Evolutionary conservation across 2,797 vertebrate genomes (phyloP).

Genomic region (Enoplosus armatus): DNA sequence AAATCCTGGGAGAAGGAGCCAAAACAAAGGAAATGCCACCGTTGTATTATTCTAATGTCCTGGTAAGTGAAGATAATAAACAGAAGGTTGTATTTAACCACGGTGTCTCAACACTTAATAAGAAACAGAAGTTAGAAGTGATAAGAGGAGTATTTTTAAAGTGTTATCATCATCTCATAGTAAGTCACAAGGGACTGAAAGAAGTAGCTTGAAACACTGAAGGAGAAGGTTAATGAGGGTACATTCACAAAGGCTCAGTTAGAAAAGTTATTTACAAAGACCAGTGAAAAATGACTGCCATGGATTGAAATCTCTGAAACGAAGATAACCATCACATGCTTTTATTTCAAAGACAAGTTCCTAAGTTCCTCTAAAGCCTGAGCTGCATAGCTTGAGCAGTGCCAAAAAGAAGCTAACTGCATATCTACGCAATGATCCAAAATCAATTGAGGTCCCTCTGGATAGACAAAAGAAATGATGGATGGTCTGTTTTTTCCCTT

Average conservation of each 20-base stretch:
- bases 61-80: slow-evolving; percentile 35
- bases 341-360: slow-evolving; percentile 78
- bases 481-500: slow-evolving; percentile 69
- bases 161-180: slow-evolving; percentile 37
- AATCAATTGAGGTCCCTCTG: slow-evolving; percentile 77
- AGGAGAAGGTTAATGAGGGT: slow-evolving; percentile 67
- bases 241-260: slow-evolving; percentile 50
- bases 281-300: slow-evolving; percentile 63
- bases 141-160: slow-evolving; percentile 50
- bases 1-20: slow-evolving; percentile 42
- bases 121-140: slow-evolving; percentile 22
- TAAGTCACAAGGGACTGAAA: slow-evolving; percentile 25
- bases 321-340: slow-evolving; percentile 70
- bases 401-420: slow-evolving; percentile 67
- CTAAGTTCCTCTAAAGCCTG: slow-evolving; percentile 44
- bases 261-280: slow-evolving; percentile 69
- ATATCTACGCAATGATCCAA: slow-evolving; percentile 81
- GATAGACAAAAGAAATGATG: slow-evolving; percentile 80
- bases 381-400: slow-evolving; percentile 47
- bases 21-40: slow-evolving; percentile 43
- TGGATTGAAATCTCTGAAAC: slow-evolving; percentile 61
- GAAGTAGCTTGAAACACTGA: slow-evolving; percentile 32
- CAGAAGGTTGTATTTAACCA: slow-evolving; percentile 36
- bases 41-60: slow-evolving; percentile 26
- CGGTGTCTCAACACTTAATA: slow-evolving; percentile 27